Percentiles rank a stretch among this genome's conserved stretches.
phyloP scores from a whole-genome alignment of 2,888 invertebrate genomes.

The Yponomeuta cagnagella region DNA sequence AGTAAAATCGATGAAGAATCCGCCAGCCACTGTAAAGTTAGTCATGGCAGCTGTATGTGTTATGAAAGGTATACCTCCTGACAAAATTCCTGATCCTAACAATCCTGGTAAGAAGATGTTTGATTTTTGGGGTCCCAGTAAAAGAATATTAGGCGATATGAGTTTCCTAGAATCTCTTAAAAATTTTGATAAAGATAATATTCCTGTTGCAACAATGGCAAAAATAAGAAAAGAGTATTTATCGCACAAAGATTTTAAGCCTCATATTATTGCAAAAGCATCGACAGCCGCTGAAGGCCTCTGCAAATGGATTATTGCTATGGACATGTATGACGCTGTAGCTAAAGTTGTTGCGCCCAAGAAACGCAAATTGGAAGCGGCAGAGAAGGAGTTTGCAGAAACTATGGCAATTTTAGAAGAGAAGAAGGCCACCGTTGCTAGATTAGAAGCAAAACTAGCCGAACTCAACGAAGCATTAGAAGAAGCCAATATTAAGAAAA shows the following conservation, averaged over 20 bases:
- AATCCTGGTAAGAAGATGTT: constrained; percentile 80
- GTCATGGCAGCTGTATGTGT: constrained; percentile 95
- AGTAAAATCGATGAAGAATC: constrained; percentile 93
- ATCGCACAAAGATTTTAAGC: constrained; percentile 86
- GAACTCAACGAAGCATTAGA: constrained; percentile 81
- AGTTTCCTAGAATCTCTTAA: constrained; percentile 83
- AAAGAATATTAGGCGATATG: constrained; percentile 87
- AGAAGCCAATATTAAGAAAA: constrained; percentile 80
- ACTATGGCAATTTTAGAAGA: constrained; percentile 90
- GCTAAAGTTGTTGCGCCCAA: constrained; percentile 91
- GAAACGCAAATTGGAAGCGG: constrained; percentile 85
- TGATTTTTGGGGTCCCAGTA: constrained; percentile 92
- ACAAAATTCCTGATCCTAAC: constrained; percentile 82
- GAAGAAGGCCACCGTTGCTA: constrained; percentile 85
- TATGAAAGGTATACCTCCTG: constrained; percentile 86
- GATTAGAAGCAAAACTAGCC: constrained; percentile 85
- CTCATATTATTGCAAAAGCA: constrained; percentile 87
- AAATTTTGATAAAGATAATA: constrained; percentile 91
- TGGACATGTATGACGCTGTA: constrained; percentile 91
- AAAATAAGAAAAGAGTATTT: constrained; percentile 85
- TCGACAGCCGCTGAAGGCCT: constrained; percentile 96
- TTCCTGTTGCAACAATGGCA: constrained; percentile 81
- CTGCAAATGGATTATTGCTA: constrained; percentile 93
- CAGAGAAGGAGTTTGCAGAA: constrained; percentile 87
- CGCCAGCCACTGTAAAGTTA: constrained; percentile 86